Conservation (phyloP, 1,140 invertebrate species). For the Drosophila equinoxialis region DNA sequence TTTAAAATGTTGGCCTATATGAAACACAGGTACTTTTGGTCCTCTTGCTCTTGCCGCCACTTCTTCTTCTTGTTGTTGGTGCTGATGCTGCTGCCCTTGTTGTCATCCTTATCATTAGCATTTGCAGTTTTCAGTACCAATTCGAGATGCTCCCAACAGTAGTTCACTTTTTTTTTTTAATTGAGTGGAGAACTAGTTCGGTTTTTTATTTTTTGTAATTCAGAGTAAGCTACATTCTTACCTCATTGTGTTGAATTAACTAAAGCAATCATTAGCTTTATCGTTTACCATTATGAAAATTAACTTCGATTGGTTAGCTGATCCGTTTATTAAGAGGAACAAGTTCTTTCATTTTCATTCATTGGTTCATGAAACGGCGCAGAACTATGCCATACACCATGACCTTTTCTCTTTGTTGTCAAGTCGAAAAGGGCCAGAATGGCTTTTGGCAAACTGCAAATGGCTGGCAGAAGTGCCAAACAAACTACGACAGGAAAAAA, state of each 20-base stretch:
- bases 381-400: neutral
- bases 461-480: constrained; percentile 14
- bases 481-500: neutral
- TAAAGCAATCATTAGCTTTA: too few species aligned
- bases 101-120: constrained; percentile 71
- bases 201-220: too few species aligned
- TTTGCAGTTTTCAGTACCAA: constrained; percentile 61
- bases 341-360: neutral
- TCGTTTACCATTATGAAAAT: too few species aligned
- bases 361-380: neutral
- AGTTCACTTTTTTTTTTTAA: neutral
- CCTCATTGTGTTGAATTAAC: too few species aligned
- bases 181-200: too few species aligned
- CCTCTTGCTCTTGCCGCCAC: neutral
- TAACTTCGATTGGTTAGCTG: neutral
- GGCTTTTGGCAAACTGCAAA: constrained; percentile 13
- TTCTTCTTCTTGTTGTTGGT: neutral
- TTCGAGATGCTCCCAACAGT: neutral
- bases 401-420: neutral
- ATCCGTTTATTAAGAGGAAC: neutral
- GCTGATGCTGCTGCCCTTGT: neutral
- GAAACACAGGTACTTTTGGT: constrained; percentile 30
- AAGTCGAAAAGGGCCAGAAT: neutral
- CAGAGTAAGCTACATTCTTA: too few species aligned
- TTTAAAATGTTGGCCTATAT: constrained; percentile 72